Base-by-base conservation (phyloP, 1,140 invertebrate species). In the Delia radicum region DNA sequence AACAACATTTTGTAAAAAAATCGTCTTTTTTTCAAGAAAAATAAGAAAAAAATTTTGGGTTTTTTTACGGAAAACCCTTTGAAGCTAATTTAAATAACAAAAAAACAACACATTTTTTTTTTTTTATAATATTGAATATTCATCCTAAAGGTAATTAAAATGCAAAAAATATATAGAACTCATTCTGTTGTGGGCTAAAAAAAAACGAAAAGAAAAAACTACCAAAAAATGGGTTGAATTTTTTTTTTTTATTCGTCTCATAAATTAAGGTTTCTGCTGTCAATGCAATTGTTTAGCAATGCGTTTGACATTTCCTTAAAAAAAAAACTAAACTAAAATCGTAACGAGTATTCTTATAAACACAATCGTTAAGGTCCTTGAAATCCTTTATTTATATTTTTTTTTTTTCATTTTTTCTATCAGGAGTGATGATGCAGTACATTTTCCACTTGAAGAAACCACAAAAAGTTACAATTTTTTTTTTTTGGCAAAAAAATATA, bases 381-480 rank as follows among this genome's bases (percentile, higher is more conserved):
- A 37, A 69, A 69, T 21, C 1, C n/a, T n/a, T n/a, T 24, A 55
- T 8, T n/a, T 10, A 0, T 21, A 3, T 8, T 0, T 55, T 55
- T 55, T 55, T 55, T 21, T 21, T 8, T 55, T 8, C n/a, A 55
- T 21, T 55, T 10, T 42, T 42, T 42, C 24, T 21, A 55, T 24
- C 73, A 18, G 55, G 74, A 77, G 74, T 80, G 82, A 73, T 76
- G 75, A 84, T 84, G 82, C 82, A 84, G 82, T 81, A 84, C 82
- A 84, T 82, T 84, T 84, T 84, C 82, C 82, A 84, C 82, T 79
- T 84, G 82, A 84, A 80, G 81, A 81, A 84, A 84, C 82, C 82
- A 79, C 81, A 84, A 81, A 76, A 75, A 80, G n/a, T 79, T 81
- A 79, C 69, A 76, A 79, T 78, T 76, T 79, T 62, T 24, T 69